Conservation (phyloP, 2,888 invertebrate species). For the Drosophila siamana region DNA sequence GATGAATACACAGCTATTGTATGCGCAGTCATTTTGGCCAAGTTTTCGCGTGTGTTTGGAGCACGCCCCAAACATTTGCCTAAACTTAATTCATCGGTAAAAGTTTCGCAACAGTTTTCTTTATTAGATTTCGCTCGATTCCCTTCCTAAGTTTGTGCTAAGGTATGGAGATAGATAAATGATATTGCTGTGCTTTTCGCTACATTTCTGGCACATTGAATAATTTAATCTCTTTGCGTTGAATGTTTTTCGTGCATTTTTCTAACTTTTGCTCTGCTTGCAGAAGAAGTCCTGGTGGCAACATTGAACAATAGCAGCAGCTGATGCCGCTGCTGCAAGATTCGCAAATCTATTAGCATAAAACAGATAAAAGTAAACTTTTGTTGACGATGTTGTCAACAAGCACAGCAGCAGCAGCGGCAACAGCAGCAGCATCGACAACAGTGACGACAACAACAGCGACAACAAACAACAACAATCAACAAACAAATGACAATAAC, state of each 20-base stretch:
- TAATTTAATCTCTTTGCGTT: not conserved
- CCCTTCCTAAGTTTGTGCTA: not conserved
- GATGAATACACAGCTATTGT: constrained; percentile 24
- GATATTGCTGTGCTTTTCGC: not conserved
- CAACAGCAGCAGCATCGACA: constrained; percentile 17
- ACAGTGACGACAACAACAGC: constrained; percentile 28
- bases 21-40: constrained; percentile 5
- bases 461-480: constrained; percentile 29
- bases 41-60: not conserved
- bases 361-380: constrained; percentile 74
- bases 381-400: constrained; percentile 64
- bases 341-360: constrained; percentile 74
- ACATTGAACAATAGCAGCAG: constrained; percentile 49
- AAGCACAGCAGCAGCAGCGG: constrained; percentile 32
- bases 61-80: constrained; percentile 1
- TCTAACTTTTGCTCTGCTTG: constrained; percentile 16
- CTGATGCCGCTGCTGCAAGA: constrained; percentile 59
- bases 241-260: constrained; percentile 15
- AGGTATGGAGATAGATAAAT: not conserved
- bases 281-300: constrained; percentile 10
- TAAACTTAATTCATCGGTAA: not conserved
- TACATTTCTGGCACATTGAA: constrained; percentile 2
- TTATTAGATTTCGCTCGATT: constrained; percentile 2
- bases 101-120: constrained; percentile 6
- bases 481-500: constrained; percentile 49